Conservation (phyloP, 2,797 vertebrate species). For the Cuniculus paca region DNA sequence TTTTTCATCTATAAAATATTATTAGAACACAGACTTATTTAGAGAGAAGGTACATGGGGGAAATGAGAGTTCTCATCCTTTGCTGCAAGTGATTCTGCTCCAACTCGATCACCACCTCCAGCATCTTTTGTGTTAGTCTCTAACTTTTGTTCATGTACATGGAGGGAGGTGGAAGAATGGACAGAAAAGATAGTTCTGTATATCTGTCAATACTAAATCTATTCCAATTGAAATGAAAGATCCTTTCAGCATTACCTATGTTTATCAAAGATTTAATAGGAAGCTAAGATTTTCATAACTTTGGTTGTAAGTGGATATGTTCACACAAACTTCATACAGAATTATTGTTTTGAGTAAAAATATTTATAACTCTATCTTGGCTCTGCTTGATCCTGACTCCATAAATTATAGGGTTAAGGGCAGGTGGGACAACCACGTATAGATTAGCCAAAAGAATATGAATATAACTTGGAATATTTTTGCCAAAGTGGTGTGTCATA, state of each 20-base stretch:
- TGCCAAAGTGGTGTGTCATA: slow-evolving; percentile 66
- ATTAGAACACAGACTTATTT: background rate
- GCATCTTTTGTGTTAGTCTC: slow-evolving; percentile 79
- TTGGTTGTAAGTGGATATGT: background rate
- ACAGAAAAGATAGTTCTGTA: background rate
- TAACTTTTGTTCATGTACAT: background rate
- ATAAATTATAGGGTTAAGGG: slow-evolving; percentile 85
- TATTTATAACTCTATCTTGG: slow-evolving; percentile 56
- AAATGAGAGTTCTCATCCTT: background rate
- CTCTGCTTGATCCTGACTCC: slow-evolving; percentile 86
- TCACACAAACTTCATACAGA: slow-evolving; percentile 12
- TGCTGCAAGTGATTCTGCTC: background rate
- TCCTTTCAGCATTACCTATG: background rate
- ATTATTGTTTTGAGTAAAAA: slow-evolving; percentile 80
- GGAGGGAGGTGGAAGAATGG: background rate
- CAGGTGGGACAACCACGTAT: slow-evolving; percentile 66
- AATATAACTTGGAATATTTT: slow-evolving; percentile 58
- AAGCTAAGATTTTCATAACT: background rate
- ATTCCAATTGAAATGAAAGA: slow-evolving; percentile 16
- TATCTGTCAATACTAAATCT: background rate
- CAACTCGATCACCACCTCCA: slow-evolving; percentile 81
- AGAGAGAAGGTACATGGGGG: background rate
- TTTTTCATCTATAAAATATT: background rate
- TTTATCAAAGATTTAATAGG: background rate
- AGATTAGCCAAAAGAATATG: slow-evolving; percentile 77